These are phyloP conservation scores for Upupa epops DNA, from an alignment of 2,113 vertebrate genomes.

Conservation along the genomic window DNA sequence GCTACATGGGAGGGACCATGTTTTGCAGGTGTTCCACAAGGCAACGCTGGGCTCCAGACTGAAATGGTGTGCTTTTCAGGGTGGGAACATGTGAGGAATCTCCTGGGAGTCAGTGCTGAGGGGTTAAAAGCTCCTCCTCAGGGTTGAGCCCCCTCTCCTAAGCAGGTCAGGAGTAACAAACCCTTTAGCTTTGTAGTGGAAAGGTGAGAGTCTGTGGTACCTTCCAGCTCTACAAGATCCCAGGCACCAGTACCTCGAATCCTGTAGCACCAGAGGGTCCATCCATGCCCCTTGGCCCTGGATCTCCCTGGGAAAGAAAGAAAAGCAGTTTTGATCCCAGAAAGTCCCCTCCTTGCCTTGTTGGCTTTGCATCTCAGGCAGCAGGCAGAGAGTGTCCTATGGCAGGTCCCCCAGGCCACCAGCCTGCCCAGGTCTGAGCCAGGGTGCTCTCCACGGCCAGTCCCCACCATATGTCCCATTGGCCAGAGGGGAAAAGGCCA, in stretches of 20 bases:
- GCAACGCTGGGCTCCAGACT: not conserved
- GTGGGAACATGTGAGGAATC: not conserved
- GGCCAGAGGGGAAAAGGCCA: not conserved
- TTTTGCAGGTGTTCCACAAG: rapidly evolving
- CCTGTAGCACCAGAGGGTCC: constrained; percentile 72
- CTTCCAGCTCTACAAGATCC: not conserved
- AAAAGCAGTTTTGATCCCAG: not conserved
- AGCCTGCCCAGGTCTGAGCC: not conserved
- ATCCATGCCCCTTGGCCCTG: constrained; percentile 60
- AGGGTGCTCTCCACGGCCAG: not conserved
- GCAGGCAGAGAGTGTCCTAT: not conserved
- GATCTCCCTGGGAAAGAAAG: constrained; percentile 71
- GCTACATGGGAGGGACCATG: rapidly evolving
- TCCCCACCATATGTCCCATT: rapidly evolving
- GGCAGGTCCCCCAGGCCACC: not conserved
- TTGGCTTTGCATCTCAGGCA: not conserved
- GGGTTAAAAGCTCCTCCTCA: not conserved
- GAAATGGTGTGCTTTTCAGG: not conserved
- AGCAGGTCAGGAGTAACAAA: not conserved
- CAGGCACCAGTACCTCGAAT: constrained; percentile 53
- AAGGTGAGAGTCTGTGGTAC: not conserved
- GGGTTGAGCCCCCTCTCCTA: not conserved
- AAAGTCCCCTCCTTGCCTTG: not conserved
- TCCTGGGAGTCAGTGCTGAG: not conserved
- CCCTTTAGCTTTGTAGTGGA: not conserved